Evolutionary conservation across 2,888 invertebrate species (phyloP), one percentile per base, ranked within the genome.

Genomic region (Papilio demoleus): DNA sequence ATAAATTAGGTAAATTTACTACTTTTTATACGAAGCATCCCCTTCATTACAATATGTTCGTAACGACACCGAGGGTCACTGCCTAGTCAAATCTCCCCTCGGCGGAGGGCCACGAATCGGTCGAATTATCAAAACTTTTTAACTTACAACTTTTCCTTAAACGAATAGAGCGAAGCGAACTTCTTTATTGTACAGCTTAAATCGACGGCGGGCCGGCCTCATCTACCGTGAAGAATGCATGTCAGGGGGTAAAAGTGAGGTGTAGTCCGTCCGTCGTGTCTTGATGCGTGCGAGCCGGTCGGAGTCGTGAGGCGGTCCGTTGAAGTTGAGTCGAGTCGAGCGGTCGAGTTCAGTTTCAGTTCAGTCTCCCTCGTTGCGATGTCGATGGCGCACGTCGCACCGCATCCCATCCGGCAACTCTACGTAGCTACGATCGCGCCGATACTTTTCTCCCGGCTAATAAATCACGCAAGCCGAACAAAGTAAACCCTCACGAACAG

Each of bases 1-100:
- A 90, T 92, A 92, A 92, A 91, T 92, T 91, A 89, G 85, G 87
- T 86, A 87, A 90, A 92, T 89, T 89, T 88, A 91, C 81, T 83
- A 77, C 81, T 79, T 79, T 83, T 83, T 88, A 88, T 87, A 86
- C 83, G 88, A 87, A 88, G 82, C 86, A 90, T 91, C 91, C 92
- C 88, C 92, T 88, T 88, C 82, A 82, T 85, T 87, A 88, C 91
- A 90, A 89, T 92, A 92, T 91, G 92, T 88, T 85, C 80, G 85
- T 86, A 89, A 88, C 85, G 87, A 84, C 81, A 81, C 77, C 81
- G 87, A 84, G 91, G 91, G 92, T 90, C 92, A 90, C 81, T 82
- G 83, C 81, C 83, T 79, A 86, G 87, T 82, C 82, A 82, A 83
- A 85, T 85, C 85, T 86, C 88, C 88, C 89, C 86, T 81, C 81